phyloP scores from a whole-genome alignment of 2,797 vertebrate species.

The Chiropotes sagulatus region DNA sequence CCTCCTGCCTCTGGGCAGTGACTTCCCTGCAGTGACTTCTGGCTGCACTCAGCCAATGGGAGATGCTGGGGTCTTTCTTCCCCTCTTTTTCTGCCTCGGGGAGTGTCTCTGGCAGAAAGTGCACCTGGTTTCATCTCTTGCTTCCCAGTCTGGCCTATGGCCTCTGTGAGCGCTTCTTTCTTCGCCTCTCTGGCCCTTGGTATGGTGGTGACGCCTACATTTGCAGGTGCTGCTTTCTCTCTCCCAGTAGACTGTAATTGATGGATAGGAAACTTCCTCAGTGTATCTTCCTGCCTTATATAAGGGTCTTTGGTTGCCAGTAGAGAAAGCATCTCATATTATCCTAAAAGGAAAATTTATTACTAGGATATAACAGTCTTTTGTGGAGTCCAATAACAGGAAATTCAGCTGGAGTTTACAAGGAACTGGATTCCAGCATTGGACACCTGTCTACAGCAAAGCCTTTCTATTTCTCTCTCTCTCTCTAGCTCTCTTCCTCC shows the following conservation, averaged over 20 bases:
- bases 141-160: not conserved
- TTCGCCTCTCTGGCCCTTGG: not conserved
- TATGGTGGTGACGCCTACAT: too few species aligned
- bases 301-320: not conserved
- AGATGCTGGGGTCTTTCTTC: not conserved
- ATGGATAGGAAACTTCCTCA: not conserved
- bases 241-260: not conserved
- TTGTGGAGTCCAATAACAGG: not conserved
- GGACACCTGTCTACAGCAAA: not conserved
- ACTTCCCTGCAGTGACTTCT: not conserved
- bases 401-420: not conserved
- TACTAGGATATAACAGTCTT: not conserved
- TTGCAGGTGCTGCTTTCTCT: not conserved
- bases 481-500: not conserved
- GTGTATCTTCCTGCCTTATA: not conserved
- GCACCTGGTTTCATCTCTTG: not conserved
- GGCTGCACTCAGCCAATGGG: not conserved
- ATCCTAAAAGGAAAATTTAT: not conserved
- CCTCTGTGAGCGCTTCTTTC: not conserved
- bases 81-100: not conserved
- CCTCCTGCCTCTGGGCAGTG: too few species aligned
- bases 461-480: not conserved
- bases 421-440: not conserved
- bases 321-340: not conserved
- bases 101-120: not conserved